Base-by-base conservation (phyloP, 2,113 vertebrate genomes). In the Proterorhinus semilunaris region DNA sequence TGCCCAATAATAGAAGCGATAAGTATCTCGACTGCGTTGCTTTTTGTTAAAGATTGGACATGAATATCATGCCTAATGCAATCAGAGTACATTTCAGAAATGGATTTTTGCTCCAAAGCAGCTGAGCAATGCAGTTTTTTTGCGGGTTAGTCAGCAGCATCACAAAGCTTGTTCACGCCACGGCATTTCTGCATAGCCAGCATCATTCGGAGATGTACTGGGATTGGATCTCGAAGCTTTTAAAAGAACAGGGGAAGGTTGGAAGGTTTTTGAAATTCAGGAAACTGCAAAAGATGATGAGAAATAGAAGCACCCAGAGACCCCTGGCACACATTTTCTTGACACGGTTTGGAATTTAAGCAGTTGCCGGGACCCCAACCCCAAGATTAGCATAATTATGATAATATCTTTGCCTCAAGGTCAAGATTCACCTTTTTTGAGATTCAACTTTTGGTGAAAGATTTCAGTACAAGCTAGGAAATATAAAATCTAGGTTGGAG, bases 71-170 rank as follows among this genome's bases (percentile, higher is more conserved):
- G 58, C 58, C 44, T 61, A 15, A 62, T 8, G 9, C 54, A 57
- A 47, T 65, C 21, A 36, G 52, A 36, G 65, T 66, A 61, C 54
- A 17, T 42, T 49, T 63, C 10, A 52, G 27, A 48, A 71, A 66
- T 62, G 6, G 17, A 63, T 48, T 67, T 51, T n/a, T 8, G 64
- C 4, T 50, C 15, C 44, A 53, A 62, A 65, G 74, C 50, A 72
- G 51, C 8, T 70, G 68, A 72, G 49, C 69, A 44, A 59, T 57
- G 21, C 13, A 67, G 52, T 42, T 55, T 46, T 46, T 62, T 61
- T 64, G 8, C 15, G 65, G n/a, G 11, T 72, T 63, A 62, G 59
- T 81, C 76, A 74, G 69, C 67, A 50, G 49, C 45, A 6, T 52
- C 65, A 36, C 17, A 21, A 54, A 72, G 1, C 44, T 47, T 43